Evolutionary conservation across 2,797 vertebrate species (phyloP), one percentile per base, ranked within the genome.

Genomic region (Karalla daura): DNA sequence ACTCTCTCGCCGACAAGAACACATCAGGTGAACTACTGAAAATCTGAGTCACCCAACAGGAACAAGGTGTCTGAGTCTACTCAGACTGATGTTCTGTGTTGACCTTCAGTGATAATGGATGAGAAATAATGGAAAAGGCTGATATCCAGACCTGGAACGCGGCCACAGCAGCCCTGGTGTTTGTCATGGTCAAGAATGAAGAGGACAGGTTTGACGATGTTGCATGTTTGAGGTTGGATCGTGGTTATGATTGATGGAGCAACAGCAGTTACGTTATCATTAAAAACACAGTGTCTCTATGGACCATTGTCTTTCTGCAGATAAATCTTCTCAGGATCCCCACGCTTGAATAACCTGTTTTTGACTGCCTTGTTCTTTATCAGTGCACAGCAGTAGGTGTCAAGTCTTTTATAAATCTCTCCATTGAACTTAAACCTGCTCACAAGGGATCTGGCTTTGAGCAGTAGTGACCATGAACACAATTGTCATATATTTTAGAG

Each of bases 61-160:
- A 86, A 86, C 81, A 85, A 76, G 71, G 78, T 78, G 75, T 82
- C 66, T 76, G 46, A 76, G 70, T 80, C 74, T 68, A 74, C 80
- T 88, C 70, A 58, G 73, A 51, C 71, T 72, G 81, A 75, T 82
- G 76, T 84, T 86, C 21, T 58, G 55, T 55, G 68, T 72, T 91
- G 86, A 88, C 87, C 87, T 90, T 89, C 75, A 83, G 50, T 53
- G 76, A 81, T 83, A 87, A 90, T 88, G 77, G 86, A 87, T 67
- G 64, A 70, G 70, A 70, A 87, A 81, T 74, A 80, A 88, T 79
- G 82, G 76, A 80, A 82, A 76, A 85, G 49, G 17, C 81, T 85
- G 81, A 87, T 82, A 76, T 67, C 17, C 49, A 59, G 49, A 20
- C 55, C 58, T 43, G 53, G 84, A 68, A 80, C 73, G 60, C 65